Base-by-base conservation (phyloP, 2,113 vertebrate genomes). In the Cinclus cinclus region DNA sequence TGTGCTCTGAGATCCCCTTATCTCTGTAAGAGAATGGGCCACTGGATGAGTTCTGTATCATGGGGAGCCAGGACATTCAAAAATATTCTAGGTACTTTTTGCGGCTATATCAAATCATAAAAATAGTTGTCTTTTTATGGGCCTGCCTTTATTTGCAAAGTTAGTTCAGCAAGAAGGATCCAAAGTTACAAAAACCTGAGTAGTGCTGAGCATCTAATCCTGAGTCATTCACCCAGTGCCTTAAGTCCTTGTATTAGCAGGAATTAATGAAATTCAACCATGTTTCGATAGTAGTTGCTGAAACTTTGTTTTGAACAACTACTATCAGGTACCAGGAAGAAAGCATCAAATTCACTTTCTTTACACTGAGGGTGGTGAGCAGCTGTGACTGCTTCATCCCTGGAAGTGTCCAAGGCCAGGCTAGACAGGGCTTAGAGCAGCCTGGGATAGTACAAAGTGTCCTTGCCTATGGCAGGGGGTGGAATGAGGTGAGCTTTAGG, bases 311-410 rank as follows among this genome's bases (percentile, higher is more conserved):
- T 22, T 12, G 31, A 41, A 19, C n/a, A 44, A 28, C 80, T 78
- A 9, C 22, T 5, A 5, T 55, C 33, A 25, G 22, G 46, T 53
- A 41, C 33, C 76, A 63, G 35, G 55, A 70, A 80, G 53, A 39
- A 69, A 86, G 22, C 55, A 27, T 13, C 1, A 0, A 16, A 19
- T 80, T 71, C 11, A 15, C 1, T 1, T 56, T 64, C 31, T 80
- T 31, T 49, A 27, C 17, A 2, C 42, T 71, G 30, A 64, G 35
- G 12, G 6, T 73, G 0, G 0, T 30, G 49, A 71, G 42, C 4
- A 55, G n/a, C 65, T 70, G 65, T 49, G 75, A 25, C 49, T 64
- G 14, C 31, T 11, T 6, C 35, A 22, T 64, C 35, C 30, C 30
- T 80, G 49, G 30, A 25, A 56, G 30, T 56, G 67, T 35, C 13